phyloP scores from a whole-genome alignment of 2,888 invertebrate genomes.

The Epinotia ramella region DNA sequence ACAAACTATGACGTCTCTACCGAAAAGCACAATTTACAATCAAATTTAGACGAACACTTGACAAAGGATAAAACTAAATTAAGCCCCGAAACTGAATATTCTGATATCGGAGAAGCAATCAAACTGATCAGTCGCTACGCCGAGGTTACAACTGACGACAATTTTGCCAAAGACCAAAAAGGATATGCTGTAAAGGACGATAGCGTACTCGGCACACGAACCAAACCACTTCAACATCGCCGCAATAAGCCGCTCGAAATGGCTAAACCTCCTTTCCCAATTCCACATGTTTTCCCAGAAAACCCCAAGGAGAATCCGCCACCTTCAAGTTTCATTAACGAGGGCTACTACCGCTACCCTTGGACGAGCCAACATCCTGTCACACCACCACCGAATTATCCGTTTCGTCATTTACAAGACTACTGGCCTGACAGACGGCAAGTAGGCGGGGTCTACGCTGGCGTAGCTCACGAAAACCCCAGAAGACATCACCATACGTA shows the following conservation, averaged over 20 bases:
- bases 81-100: conserved; percentile 79
- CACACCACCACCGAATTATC: conserved; percentile 74
- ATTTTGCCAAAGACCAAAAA: conserved; percentile 74
- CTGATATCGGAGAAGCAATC: conserved; percentile 81
- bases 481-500: conserved; percentile 79
- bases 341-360: conserved; percentile 73
- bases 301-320: conserved; percentile 41
- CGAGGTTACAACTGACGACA: conserved; percentile 81
- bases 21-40: conserved; percentile 42
- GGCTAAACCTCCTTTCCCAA: conserved; percentile 51
- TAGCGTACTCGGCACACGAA: conserved; percentile 75
- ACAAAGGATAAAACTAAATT: conserved; percentile 71
- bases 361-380: conserved; percentile 75
- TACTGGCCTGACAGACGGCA: conserved; percentile 77
- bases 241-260: conserved; percentile 70
- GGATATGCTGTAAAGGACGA: conserved; percentile 69
- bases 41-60: conserved; percentile 54
- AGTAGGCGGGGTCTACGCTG: conserved; percentile 74
- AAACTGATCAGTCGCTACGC: conserved; percentile 81
- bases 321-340: conserved; percentile 55
- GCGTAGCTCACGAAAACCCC: conserved; percentile 71
- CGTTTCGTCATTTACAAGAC: conserved; percentile 78
- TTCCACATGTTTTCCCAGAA: conserved; percentile 50
- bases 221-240: conserved; percentile 74
- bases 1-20: conserved; percentile 42